Evolutionary conservation across 2,888 invertebrate genomes (phyloP), one percentile per base, ranked within the genome.

Genomic region (Dryomyza anilis): DNA sequence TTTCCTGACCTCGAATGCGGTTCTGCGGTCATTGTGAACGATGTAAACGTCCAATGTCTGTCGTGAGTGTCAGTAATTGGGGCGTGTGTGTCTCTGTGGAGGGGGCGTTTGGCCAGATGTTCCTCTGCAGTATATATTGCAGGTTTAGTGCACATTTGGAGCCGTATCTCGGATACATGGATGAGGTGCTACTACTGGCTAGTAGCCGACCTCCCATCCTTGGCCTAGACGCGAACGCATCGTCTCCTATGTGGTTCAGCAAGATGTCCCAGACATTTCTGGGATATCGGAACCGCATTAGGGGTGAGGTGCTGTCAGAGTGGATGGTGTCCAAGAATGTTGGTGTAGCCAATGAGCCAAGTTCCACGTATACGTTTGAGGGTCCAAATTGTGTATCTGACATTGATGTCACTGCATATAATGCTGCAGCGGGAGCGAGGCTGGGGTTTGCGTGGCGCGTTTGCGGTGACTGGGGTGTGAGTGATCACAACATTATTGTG

Each of bases 161-260:
- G 27, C 56, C 56, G n/a, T 55, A 55, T 45, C 30, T 53, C 10
- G 16, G 6, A 27, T 62, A 43, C 36, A 14, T 62, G 55, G 48
- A 63, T 56, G n/a, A 27, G 39, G 50, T 63, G 48, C 50, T 63
- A 25, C 57, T 48, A 56, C 48, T 63, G 4, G 57, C n/a, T 23
- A 39, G 56, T 48, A 57, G 50, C 12, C 10, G 14, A 25, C 25
- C 50, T 21, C 23, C 25, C n/a, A 50, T 50, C 50, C 50, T 50
- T 7, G 50, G 25, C 12, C 10, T 50, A 19, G 52, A 64, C 29
- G 64, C 58, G 50, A 64, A 64, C n/a, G 64, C 58, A 39, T 39
- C 52, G 16, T 64, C 57, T 39, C 48, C 58, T 23, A 48, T 64
- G 52, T 52, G 64, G 64, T 52, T 58, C 58, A 50, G 58, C 27